Conservation (phyloP, 2,113 vertebrate genomes). For the Sinocyclocheilus rhinocerous region DNA sequence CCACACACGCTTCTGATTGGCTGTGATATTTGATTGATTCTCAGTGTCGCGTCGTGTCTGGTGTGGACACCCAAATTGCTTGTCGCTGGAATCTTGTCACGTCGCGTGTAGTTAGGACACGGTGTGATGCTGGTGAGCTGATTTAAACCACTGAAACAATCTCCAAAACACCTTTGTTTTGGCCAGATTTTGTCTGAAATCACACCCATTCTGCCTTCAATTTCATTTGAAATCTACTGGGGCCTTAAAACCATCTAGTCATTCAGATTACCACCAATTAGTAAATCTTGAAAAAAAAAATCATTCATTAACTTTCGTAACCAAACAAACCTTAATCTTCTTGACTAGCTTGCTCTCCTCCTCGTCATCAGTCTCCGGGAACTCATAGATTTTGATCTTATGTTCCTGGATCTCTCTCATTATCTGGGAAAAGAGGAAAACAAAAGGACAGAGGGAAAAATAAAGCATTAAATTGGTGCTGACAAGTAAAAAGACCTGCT, state of each 20-base stretch:
- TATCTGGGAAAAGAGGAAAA: slow-evolving; percentile 75
- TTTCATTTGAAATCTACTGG: not conserved
- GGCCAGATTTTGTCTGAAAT: not conserved
- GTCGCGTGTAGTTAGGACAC: too few species aligned
- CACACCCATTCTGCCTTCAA: not conserved
- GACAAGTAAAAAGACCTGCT: not conserved
- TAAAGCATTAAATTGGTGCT: not conserved
- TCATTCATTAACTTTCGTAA: not conserved
- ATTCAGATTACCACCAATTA: not conserved
- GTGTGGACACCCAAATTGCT: too few species aligned
- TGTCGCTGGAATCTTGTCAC: too few species aligned
- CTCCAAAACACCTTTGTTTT: not conserved
- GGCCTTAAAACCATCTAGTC: not conserved
- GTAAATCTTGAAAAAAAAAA: not conserved
- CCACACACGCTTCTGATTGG: too few species aligned
- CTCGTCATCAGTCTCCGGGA: slow-evolving; percentile 94
- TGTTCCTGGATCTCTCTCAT: slow-evolving; percentile 98
- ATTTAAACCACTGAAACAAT: not conserved
- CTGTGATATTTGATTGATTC: too few species aligned
- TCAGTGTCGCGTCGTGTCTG: too few species aligned
- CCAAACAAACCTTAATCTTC: slow-evolving; percentile 87
- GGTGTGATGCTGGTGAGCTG: too few species aligned
- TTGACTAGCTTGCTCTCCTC: slow-evolving; percentile 93
- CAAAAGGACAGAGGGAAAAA: not conserved
- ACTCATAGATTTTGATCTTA: slow-evolving; percentile 98